Conservation (phyloP, 2,797 vertebrate species). For the Knipowitschia caucasica region DNA sequence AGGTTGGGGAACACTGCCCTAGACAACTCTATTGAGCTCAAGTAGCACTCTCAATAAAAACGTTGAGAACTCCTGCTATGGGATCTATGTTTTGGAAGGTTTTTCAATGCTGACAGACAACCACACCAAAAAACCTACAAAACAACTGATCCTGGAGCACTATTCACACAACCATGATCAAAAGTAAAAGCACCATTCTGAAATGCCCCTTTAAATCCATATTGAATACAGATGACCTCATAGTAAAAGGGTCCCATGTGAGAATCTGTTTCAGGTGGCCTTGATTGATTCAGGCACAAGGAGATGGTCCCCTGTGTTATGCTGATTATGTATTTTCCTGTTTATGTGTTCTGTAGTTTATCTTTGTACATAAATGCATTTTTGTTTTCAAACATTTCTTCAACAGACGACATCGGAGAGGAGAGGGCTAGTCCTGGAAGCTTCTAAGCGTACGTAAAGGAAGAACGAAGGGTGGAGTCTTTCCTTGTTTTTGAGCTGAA, state of each 20-base stretch:
- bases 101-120: too few species aligned
- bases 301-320: not conserved
- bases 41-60: too few species aligned
- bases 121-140: too few species aligned
- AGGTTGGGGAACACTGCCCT: too few species aligned
- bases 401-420: not conserved
- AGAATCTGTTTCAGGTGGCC: not conserved
- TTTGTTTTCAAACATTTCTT: not conserved
- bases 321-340: not conserved
- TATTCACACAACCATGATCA: too few species aligned
- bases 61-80: too few species aligned
- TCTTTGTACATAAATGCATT: not conserved
- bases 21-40: too few species aligned
- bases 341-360: not conserved
- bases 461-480: conserved; percentile 60
- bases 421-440: conserved; percentile 47
- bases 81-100: too few species aligned
- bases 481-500: conserved; percentile 71
- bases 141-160: too few species aligned
- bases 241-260: not conserved
- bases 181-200: too few species aligned
- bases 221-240: too few species aligned
- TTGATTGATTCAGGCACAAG: not conserved
- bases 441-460: conserved; percentile 44
- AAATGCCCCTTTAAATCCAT: too few species aligned